phyloP scores from a whole-genome alignment of 2,113 vertebrate genomes.

The Oreotrochilus melanogaster region DNA sequence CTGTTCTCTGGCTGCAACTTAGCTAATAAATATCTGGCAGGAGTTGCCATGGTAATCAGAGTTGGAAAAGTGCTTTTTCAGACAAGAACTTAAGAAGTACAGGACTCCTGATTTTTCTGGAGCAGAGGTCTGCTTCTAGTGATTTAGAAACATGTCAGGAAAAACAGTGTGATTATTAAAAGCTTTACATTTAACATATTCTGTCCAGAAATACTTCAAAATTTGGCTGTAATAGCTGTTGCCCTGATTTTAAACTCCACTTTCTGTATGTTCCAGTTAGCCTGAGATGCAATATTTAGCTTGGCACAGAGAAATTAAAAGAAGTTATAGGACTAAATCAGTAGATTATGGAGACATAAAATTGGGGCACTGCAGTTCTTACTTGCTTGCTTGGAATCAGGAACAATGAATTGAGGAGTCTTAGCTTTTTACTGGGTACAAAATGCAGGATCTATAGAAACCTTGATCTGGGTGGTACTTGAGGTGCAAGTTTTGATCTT shows the following conservation, averaged over 20 bases:
- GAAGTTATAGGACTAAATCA: not conserved
- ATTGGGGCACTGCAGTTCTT: not conserved
- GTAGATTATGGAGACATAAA: not conserved
- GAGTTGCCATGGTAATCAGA: slow-evolving; percentile 52
- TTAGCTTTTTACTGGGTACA: not conserved
- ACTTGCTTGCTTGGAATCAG: accelerated
- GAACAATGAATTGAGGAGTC: not conserved
- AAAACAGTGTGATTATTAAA: not conserved
- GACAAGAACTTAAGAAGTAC: not conserved
- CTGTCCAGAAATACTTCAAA: not conserved
- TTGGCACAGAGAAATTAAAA: not conserved
- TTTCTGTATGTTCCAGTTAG: not conserved
- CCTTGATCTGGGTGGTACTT: not conserved
- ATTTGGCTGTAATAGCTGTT: not conserved
- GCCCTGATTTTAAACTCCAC: not conserved
- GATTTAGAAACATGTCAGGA: not conserved
- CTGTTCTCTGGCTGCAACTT: slow-evolving; percentile 8
- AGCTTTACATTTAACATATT: accelerated
- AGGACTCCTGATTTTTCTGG: not conserved
- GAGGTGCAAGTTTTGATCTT: not conserved
- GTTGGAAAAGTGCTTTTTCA: slow-evolving; percentile 11
- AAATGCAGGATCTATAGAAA: not conserved
- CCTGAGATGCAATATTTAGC: not conserved
- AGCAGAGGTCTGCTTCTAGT: not conserved
- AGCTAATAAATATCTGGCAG: slow-evolving; percentile 31